Conservation (phyloP, 2,113 vertebrate species). For the Octodon degus region DNA sequence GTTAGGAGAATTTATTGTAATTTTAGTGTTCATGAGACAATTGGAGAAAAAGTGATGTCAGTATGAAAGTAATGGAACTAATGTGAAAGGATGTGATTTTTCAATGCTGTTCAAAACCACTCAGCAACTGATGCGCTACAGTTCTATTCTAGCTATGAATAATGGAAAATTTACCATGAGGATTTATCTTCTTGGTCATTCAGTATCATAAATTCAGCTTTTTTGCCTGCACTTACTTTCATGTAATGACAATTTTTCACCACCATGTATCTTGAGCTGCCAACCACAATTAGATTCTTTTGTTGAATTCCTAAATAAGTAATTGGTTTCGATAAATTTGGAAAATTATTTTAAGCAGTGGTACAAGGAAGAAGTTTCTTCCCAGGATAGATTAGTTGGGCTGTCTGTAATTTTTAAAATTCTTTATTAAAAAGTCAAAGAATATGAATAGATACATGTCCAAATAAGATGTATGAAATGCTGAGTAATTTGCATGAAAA, state of each 20-base stretch:
- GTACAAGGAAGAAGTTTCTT: neutral
- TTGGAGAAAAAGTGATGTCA: conserved; percentile 52
- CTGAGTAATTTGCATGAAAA: neutral
- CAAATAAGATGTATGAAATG: neutral
- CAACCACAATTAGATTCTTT: conserved; percentile 22
- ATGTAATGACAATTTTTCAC: neutral
- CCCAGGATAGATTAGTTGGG: neutral
- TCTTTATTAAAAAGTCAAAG: neutral
- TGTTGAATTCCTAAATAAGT: conserved; percentile 49
- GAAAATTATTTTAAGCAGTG: neutral
- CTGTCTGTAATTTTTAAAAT: neutral
- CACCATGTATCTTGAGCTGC: conserved; percentile 37
- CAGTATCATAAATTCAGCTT: conserved; percentile 35
- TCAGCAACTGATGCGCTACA: neutral
- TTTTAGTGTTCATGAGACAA: conserved; percentile 57
- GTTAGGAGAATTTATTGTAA: conserved; percentile 50
- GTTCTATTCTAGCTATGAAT: neutral
- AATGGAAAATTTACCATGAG: conserved; percentile 33
- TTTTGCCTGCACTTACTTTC: conserved; percentile 32
- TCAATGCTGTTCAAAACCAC: neutral
- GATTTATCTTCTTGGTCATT: conserved; percentile 21
- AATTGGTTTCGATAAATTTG: neutral
- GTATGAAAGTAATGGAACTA: conserved; percentile 25
- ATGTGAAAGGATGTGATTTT: conserved; percentile 43
- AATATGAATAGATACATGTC: neutral